Conservation (phyloP, 2,797 vertebrate species). For the Lagodon rhomboides region DNA sequence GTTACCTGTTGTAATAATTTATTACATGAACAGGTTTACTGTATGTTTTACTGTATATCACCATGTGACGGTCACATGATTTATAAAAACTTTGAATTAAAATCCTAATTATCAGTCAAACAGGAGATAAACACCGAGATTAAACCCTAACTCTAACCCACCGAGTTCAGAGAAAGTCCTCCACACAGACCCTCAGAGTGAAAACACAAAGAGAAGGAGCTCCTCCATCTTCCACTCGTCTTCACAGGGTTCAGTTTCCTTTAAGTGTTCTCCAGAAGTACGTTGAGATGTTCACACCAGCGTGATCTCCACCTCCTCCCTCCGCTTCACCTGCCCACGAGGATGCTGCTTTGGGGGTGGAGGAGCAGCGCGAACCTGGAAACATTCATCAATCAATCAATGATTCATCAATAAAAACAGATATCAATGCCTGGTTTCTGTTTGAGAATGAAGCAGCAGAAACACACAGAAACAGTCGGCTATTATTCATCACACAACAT, state of each 20-base stretch:
- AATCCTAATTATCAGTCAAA: not conserved
- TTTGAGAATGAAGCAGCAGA: too few relatives aligned
- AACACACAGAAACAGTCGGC: too few relatives aligned
- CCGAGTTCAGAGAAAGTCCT: slow-evolving; percentile 55
- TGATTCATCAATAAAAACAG: not conserved
- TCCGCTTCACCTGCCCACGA: slow-evolving; percentile 91
- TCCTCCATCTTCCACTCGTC: slow-evolving; percentile 20
- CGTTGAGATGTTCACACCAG: slow-evolving; percentile 83
- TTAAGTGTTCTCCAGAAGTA: slow-evolving; percentile 42
- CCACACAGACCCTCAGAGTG: slow-evolving; percentile 34
- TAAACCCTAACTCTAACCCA: too few relatives aligned
- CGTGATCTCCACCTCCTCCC: slow-evolving; percentile 97
- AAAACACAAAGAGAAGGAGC: not conserved
- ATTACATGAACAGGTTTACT: too few relatives aligned
- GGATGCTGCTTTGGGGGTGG: slow-evolving; percentile 94
- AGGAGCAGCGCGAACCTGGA: slow-evolving; percentile 93
- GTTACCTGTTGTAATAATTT: too few relatives aligned
- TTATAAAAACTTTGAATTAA: not conserved
- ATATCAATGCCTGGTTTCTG: not conserved
- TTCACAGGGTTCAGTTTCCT: slow-evolving; percentile 36
- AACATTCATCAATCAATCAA: slow-evolving; percentile 9
- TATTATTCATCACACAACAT: too few relatives aligned
- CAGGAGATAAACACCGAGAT: not conserved
- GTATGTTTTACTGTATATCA: too few relatives aligned
- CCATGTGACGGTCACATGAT: too few relatives aligned